phyloP scores from a whole-genome alignment of 2,113 vertebrate genomes.

The Xenus cinereus region DNA sequence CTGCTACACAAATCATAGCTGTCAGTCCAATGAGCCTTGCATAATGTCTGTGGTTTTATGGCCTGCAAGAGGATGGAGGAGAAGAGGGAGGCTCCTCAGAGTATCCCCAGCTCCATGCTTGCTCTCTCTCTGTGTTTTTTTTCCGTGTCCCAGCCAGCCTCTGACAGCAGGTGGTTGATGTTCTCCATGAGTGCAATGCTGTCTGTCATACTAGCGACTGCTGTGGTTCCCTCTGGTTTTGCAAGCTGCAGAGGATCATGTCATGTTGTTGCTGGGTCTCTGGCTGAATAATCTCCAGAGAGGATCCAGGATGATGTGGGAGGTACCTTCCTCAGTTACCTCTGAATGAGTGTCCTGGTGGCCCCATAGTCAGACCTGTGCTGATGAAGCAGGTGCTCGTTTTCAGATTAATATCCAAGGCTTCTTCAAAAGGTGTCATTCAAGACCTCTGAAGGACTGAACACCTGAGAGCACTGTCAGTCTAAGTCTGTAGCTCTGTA shows the following conservation, averaged over 20 bases:
- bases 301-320: background rate
- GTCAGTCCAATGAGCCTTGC: conserved; percentile 2
- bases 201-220: background rate
- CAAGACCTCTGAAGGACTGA: fast-evolving
- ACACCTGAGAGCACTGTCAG: background rate
- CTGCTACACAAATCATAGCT: background rate
- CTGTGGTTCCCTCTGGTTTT: background rate
- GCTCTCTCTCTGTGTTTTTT: background rate
- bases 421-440: background rate
- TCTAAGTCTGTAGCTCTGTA: background rate
- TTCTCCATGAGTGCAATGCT: background rate
- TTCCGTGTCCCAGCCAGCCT: background rate
- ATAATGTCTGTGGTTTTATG: background rate
- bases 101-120: background rate
- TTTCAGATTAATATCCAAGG: background rate
- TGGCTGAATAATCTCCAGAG: background rate
- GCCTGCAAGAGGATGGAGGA: background rate
- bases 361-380: background rate
- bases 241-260: background rate
- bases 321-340: background rate
- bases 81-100: background rate
- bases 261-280: background rate
- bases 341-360: background rate
- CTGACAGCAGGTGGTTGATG: fast-evolving
- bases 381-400: background rate